A percentile compares a stretch with the other conserved stretches of the same genome.
Evolutionary conservation across 2,113 vertebrate species (phyloP).

Genomic region (Sporophila hypoxantha): DNA sequence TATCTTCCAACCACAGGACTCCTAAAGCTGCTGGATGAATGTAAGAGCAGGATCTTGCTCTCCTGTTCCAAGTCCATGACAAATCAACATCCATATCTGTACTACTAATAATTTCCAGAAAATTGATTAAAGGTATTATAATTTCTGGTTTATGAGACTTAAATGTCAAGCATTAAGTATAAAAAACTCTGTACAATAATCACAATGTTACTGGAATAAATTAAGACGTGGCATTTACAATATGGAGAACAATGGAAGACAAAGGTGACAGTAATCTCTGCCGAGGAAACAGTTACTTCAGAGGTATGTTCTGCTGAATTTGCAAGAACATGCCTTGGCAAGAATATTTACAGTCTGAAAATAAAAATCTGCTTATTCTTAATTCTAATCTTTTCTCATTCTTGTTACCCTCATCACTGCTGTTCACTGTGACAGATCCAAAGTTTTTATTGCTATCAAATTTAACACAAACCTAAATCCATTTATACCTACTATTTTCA

Average conservation of each 20-base stretch:
- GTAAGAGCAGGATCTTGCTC: neutral
- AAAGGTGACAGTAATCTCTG: neutral
- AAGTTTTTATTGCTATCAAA: neutral
- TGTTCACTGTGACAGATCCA: neutral
- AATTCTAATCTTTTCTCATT: neutral
- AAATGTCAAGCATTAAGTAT: neutral
- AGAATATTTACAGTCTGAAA: neutral
- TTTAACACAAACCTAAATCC: neutral
- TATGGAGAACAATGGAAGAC: neutral
- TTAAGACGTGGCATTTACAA: neutral
- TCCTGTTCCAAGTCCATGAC: neutral
- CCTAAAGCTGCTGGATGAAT: neutral
- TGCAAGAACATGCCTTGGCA: neutral
- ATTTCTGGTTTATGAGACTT: neutral
- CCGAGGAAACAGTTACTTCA: neutral
- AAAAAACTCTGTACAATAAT: neutral
- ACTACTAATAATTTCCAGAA: neutral
- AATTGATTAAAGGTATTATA: neutral
- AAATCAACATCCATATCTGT: neutral
- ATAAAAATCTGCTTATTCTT: neutral
- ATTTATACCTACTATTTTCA: neutral
- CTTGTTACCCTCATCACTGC: fast-evolving
- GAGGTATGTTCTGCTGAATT: neutral
- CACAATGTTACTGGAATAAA: neutral
- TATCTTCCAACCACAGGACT: neutral